Conservation (phyloP, 37 sponge, comb jelly and placozoan species). For the Cladorhizidae sp. region DNA sequence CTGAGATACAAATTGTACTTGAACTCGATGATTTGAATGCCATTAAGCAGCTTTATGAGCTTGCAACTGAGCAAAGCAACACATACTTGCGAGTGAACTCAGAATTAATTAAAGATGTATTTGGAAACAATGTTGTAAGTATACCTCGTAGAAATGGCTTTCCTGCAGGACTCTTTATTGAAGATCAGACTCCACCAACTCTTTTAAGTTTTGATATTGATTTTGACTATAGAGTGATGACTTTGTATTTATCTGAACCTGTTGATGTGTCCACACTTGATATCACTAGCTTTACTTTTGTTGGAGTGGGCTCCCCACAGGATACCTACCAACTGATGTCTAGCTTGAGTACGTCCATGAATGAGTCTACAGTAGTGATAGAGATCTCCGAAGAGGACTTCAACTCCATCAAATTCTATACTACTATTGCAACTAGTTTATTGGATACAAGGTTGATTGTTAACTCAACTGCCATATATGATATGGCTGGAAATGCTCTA, state of each 20-base stretch:
- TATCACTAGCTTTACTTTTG: slow-evolving; percentile 46
- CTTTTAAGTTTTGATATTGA: slow-evolving; percentile 75
- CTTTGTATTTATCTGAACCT: slow-evolving; percentile 85
- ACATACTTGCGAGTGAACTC: slow-evolving; percentile 60
- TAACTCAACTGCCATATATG: slow-evolving; percentile 34
- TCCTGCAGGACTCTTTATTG: slow-evolving; percentile 12
- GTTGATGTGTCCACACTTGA: slow-evolving; percentile 79
- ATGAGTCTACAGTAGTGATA: slow-evolving; percentile 53
- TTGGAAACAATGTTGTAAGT: slow-evolving; percentile 61
- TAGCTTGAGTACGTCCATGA: slow-evolving; percentile 25
- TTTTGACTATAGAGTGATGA: slow-evolving; percentile 60
- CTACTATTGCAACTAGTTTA: slow-evolving; percentile 63
- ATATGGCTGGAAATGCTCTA: slow-evolving; percentile 64
- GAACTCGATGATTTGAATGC: slow-evolving; percentile 70
- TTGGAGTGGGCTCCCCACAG: slow-evolving; percentile 19
- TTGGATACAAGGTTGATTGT: slow-evolving; percentile 61
- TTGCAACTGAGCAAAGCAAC: slow-evolving; percentile 54
- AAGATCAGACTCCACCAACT: slow-evolving; percentile 52
- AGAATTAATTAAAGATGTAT: slow-evolving; percentile 70
- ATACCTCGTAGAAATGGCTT: slow-evolving; percentile 26
- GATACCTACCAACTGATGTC: slow-evolving; percentile 41
- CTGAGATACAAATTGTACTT: slow-evolving; percentile 35
- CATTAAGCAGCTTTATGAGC: slow-evolving; percentile 66
- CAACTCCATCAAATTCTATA: slow-evolving; percentile 73
- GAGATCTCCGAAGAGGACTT: slow-evolving; percentile 66